Conservation (phyloP, 53 echinoderm and acorn worm genomes). For the Zoroaster sp. region DNA sequence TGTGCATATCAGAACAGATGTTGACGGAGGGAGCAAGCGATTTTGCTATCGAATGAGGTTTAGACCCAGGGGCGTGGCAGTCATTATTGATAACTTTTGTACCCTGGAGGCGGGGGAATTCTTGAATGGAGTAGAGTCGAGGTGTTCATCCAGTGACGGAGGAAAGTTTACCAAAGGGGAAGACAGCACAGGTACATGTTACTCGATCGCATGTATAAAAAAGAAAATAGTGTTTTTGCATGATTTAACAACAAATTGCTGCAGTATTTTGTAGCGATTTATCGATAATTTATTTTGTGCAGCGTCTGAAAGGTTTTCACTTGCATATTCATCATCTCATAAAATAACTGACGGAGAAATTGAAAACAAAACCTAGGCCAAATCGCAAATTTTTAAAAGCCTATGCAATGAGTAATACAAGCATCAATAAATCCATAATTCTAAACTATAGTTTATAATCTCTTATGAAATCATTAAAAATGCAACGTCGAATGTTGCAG, state of each 20-base stretch:
- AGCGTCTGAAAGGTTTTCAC: neutral
- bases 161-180: neutral
- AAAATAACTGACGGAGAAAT: too few species aligned
- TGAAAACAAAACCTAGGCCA: too few species aligned
- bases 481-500: too few species aligned
- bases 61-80: constrained; percentile 83
- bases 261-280: too few species aligned
- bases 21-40: constrained; percentile 43
- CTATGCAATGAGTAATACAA: too few species aligned
- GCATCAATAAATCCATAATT: too few species aligned
- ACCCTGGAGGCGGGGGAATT: constrained; percentile 13
- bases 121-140: neutral
- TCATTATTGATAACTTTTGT: constrained; percentile 84
- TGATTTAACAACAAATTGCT: too few species aligned
- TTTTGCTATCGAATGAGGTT: constrained; percentile 87
- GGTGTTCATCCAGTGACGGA: neutral
- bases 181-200: constrained; percentile 43
- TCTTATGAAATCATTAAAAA: too few species aligned
- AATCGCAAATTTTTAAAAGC: too few species aligned
- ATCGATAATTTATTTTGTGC: neutral
- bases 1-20: constrained; percentile 68
- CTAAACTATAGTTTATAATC: too few species aligned
- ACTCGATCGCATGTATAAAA: neutral
- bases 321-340: neutral
- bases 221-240: too few species aligned